These are phyloP conservation scores for Falco columbarius DNA, from an alignment of 2,797 vertebrate genomes.

Conservation along the genomic window DNA sequence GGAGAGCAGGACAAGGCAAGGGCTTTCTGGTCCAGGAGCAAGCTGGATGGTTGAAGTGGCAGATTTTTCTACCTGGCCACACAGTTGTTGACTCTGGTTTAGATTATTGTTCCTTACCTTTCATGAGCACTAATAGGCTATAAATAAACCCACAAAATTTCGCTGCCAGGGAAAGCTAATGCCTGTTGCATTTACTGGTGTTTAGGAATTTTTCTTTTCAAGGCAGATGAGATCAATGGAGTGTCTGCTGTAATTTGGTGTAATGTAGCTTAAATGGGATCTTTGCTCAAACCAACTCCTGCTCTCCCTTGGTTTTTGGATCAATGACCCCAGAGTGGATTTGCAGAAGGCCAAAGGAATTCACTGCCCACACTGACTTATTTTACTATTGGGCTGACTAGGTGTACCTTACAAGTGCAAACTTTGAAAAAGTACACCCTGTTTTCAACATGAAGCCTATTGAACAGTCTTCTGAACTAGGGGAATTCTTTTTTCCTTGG, in stretches of 20 bases:
- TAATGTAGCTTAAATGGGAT: neutral
- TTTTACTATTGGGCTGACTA: neutral
- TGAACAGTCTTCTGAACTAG: neutral
- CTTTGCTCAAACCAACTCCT: neutral
- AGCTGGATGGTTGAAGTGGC: neutral
- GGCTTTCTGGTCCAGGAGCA: neutral
- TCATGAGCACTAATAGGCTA: neutral
- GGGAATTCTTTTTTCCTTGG: neutral
- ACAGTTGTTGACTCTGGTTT: neutral
- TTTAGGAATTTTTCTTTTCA: neutral
- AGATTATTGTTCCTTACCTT: neutral
- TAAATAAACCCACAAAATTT: conserved; percentile 2
- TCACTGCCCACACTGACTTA: neutral
- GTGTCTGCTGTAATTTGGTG: neutral
- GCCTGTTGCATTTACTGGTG: neutral
- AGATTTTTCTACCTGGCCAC: neutral
- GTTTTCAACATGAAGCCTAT: neutral
- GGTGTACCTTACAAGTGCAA: neutral
- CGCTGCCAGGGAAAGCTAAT: neutral
- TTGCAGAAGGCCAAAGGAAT: neutral
- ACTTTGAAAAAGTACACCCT: neutral
- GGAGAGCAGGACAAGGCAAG: neutral
- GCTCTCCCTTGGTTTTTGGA: neutral
- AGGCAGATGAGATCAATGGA: neutral
- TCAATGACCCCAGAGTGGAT: neutral